Evolutionary conservation across 2,888 invertebrate species (phyloP).

Genomic region (Pachliopta kotzebuea): DNA sequence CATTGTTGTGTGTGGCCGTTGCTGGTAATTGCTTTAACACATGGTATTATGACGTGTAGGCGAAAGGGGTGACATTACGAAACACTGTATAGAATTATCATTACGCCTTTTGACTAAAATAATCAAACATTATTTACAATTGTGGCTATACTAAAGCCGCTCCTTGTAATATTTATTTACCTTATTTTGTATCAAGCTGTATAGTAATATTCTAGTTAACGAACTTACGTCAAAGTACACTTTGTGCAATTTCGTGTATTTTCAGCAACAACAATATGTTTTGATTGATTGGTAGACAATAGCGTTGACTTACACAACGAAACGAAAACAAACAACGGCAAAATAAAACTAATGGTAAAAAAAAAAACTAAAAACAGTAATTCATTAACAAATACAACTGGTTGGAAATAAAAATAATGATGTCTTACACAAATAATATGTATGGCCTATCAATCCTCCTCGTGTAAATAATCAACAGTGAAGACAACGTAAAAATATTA

Average conservation of each 20-base stretch:
- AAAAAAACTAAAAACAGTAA: too few species aligned
- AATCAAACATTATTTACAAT: conserved; percentile 12
- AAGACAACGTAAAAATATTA: too few species aligned
- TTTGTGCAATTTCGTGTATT: neutral
- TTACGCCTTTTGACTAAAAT: conserved; percentile 24
- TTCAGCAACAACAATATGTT: neutral
- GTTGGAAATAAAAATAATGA: too few species aligned
- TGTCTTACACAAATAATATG: too few species aligned
- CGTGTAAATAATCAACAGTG: too few species aligned
- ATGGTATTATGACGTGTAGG: conserved; percentile 55
- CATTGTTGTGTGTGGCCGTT: conserved; percentile 56
- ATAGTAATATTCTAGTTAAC: neutral
- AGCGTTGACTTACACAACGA: too few species aligned
- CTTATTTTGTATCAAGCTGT: neutral
- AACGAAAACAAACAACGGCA: too few species aligned
- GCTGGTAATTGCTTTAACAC: conserved; percentile 71
- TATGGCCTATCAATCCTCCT: too few species aligned
- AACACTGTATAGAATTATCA: conserved; percentile 34
- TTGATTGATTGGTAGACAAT: too few species aligned
- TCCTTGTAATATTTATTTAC: neutral
- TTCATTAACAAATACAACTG: too few species aligned
- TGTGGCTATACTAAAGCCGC: neutral
- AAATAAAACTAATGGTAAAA: too few species aligned
- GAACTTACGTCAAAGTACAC: neutral
- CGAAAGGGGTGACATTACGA: conserved; percentile 57